phyloP scores from a whole-genome alignment of 2,888 invertebrate species.

The Congeria kusceri region DNA sequence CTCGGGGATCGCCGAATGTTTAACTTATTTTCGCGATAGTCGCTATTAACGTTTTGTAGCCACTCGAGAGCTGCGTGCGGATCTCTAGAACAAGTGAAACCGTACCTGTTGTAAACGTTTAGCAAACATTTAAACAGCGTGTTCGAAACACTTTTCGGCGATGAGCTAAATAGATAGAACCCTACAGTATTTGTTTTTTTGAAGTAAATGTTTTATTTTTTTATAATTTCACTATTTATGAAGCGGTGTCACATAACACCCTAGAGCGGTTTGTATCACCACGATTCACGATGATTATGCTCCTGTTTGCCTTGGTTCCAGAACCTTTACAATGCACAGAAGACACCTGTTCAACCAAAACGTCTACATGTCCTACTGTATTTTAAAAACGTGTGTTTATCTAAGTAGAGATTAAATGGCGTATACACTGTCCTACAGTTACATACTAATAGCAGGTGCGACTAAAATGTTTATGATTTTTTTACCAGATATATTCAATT shows the following conservation, averaged over 20 bases:
- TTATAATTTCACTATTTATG: slow-evolving; percentile 21
- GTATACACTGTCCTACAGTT: no score
- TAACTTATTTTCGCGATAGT: slow-evolving; percentile 31
- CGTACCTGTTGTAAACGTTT: slow-evolving; percentile 5
- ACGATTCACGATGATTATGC: no score
- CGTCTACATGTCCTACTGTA: no score
- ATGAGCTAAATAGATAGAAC: slow-evolving; percentile 41
- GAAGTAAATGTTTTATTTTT: slow-evolving; percentile 32
- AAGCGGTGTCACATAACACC: slow-evolving; percentile 23
- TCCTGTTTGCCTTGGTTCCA: no score
- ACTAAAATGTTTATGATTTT: no score
- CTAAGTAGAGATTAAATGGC: no score
- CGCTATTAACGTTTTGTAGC: not conserved
- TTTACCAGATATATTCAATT: no score
- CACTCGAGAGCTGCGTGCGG: not conserved
- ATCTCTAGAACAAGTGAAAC: slow-evolving; percentile 1
- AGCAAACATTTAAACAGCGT: slow-evolving; percentile 1
- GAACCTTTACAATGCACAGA: no score
- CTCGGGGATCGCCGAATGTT: slow-evolving; percentile 47
- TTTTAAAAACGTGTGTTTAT: no score
- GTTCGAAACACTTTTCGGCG: slow-evolving; percentile 32
- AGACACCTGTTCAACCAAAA: no score
- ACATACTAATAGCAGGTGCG: no score
- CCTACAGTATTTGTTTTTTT: slow-evolving; percentile 26
- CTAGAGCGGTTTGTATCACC: slow-evolving; percentile 33